These are phyloP conservation scores for Synergus itoensis DNA, from an alignment of 2,888 invertebrate species.

Conservation along the genomic window DNA sequence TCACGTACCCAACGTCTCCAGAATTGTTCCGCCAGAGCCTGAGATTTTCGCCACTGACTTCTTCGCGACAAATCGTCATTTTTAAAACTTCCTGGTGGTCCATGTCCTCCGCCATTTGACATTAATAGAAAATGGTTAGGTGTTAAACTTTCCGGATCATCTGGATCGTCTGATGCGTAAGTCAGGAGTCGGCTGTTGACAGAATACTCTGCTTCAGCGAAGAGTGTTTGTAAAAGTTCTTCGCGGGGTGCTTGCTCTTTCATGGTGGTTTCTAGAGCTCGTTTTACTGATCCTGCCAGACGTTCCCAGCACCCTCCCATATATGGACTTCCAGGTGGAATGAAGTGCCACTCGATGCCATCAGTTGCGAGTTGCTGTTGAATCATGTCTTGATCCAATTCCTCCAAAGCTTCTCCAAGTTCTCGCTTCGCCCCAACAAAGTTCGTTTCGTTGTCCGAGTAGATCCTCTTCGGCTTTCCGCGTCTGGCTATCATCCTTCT, in stretches of 20 bases:
- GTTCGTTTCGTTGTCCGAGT: conserved; percentile 48
- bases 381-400: background rate
- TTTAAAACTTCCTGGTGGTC: too few species aligned
- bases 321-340: background rate
- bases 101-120: too few species aligned
- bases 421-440: conserved; percentile 40
- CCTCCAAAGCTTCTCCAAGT: background rate
- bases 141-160: too few species aligned
- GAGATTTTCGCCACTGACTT: too few species aligned
- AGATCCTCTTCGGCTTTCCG: conserved; percentile 37
- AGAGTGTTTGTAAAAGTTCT: conserved; percentile 1
- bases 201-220: background rate
- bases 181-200: conserved; percentile 25
- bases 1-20: too few species aligned
- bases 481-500: conserved; percentile 44
- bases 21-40: too few species aligned
- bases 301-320: background rate
- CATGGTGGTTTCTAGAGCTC: background rate
- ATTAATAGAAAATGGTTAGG: too few species aligned
- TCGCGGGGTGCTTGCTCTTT: background rate
- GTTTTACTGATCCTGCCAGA: background rate
- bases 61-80: too few species aligned
- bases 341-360: background rate
- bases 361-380: background rate
- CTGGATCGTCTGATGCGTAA: conserved; percentile 4